Conservation (phyloP, 2,797 vertebrate genomes). For the Rhynchotus rufescens region DNA sequence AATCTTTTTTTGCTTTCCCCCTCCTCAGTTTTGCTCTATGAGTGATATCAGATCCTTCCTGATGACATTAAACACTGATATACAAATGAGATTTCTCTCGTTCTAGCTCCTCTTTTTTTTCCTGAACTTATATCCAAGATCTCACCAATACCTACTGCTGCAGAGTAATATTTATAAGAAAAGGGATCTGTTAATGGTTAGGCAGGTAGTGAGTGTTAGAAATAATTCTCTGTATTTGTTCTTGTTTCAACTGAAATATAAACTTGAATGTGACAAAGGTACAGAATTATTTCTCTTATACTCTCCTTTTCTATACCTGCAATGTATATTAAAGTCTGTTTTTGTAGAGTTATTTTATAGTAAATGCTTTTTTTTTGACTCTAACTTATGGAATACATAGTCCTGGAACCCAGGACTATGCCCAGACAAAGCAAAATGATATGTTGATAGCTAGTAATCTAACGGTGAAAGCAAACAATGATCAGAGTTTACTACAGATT, state of each 20-base stretch:
- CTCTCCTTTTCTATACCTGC: neutral
- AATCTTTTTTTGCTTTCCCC: neutral
- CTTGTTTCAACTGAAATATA: neutral
- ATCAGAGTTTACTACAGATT: neutral
- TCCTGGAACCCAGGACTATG: neutral
- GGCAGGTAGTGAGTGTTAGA: rapidly evolving
- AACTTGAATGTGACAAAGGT: neutral
- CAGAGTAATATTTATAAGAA: neutral
- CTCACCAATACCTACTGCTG: neutral
- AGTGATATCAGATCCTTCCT: neutral
- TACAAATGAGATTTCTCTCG: neutral
- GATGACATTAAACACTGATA: neutral
- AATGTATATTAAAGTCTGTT: neutral
- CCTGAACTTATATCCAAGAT: neutral
- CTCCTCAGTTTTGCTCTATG: neutral
- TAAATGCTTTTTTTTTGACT: neutral
- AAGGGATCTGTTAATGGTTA: neutral
- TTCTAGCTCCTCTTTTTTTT: neutral
- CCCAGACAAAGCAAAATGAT: neutral
- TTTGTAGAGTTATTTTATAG: neutral
- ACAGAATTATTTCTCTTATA: neutral
- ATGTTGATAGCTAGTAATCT: neutral
- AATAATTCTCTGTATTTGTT: neutral
- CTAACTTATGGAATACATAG: neutral
- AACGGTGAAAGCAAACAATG: neutral